phyloP scores from a whole-genome alignment of 2,888 invertebrate genomes.

The Agrochola litura region DNA sequence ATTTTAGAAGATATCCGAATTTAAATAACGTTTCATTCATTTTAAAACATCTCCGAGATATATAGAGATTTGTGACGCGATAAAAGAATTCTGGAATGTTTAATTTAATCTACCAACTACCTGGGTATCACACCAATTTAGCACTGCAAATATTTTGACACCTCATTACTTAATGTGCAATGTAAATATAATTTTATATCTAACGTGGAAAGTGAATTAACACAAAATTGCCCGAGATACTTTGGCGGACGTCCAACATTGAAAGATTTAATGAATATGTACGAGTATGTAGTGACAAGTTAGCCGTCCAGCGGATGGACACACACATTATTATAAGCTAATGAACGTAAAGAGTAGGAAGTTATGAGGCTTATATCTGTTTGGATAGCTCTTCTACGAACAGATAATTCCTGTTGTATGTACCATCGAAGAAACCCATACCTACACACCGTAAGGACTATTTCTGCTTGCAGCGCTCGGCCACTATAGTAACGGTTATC shows the following conservation, averaged over 20 bases:
- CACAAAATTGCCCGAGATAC: conserved; percentile 17
- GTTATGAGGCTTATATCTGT: conserved; percentile 1
- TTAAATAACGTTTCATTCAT: not conserved
- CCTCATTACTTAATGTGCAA: conserved; percentile 17
- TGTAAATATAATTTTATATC: conserved; percentile 11
- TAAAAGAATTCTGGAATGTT: not conserved
- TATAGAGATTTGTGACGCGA: not conserved
- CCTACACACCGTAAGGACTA: too few relatives aligned
- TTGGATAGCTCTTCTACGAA: not conserved
- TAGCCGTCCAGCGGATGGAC: conserved; percentile 33
- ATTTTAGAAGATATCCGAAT: not conserved
- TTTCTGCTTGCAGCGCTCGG: too few relatives aligned
- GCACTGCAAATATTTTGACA: conserved; percentile 9
- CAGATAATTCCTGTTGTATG: not conserved
- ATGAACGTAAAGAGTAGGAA: conserved; percentile 11
- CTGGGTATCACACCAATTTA: not conserved
- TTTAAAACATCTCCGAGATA: not conserved
- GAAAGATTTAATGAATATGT: conserved; percentile 42
- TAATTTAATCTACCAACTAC: too few relatives aligned
- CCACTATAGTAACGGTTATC: too few relatives aligned
- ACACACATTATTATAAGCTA: conserved; percentile 37
- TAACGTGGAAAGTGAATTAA: conserved; percentile 6
- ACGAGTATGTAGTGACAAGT: conserved; percentile 50
- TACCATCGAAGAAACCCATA: too few relatives aligned
- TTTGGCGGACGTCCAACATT: conserved; percentile 55